Evolutionary conservation across 2,797 vertebrate species (phyloP), one percentile per base, ranked within the genome.

Genomic region (Typhlichthys eigenmanni): DNA sequence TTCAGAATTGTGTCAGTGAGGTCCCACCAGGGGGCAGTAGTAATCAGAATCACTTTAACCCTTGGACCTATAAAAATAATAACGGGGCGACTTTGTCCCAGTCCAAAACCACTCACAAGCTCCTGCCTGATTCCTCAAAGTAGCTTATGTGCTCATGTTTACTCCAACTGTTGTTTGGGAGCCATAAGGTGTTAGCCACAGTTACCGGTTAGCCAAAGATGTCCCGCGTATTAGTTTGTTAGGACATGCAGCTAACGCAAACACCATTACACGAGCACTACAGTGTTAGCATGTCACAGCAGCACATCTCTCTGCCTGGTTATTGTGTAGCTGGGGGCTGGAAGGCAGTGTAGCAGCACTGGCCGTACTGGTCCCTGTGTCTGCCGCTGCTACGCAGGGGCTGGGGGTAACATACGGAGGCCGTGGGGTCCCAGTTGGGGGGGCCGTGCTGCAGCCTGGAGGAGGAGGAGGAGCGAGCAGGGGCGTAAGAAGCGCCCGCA

Each of bases 1-100:
- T 91, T 92, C 90, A 88, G 62, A 77, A 63, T 82, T 85, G 89
- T 78, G 84, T 90, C 87, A 89, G 88, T 86, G 88, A 87, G 85
- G 72, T 76, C 69, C 82, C 86, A 85, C 70, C 19, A 58, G 71
- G 63, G 74, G 81, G 71, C 85, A 70, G 79, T 79, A 75, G 67
- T 71, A 60, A 71, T 51, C 19, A 47, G 68, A 62, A 62, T 74
- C 59, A 76, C 47, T 71, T 59, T 16, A 52, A 80, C 59, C 72
- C 67, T 68, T 64, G 48, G 68, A 80, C 60, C 70, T 69, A 80
- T 43, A 55, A 55, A 63, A 47, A 34, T 62, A 66, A 79, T 53
- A 66, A 64, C 69, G 67, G 68, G 71, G 57, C 3, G 2, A 55
- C 52, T 53, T 61, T 52, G 59, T 76, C 62, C 55, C 43, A 43